These are phyloP conservation scores for Macropis europaea DNA, from an alignment of 2,888 invertebrate genomes.

Conservation along the genomic window DNA sequence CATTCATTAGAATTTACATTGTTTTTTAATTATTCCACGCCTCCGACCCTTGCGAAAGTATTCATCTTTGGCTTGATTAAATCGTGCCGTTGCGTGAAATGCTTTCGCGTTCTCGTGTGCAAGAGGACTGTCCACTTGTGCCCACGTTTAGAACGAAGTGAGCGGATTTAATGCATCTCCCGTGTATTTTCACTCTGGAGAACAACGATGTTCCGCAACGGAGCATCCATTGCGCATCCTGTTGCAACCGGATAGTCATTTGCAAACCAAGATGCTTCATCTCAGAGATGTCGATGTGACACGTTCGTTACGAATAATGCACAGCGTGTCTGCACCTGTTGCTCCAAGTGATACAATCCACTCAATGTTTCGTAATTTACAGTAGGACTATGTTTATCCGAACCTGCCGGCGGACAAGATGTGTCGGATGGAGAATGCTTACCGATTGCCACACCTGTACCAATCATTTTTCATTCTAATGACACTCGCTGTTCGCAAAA, in stretches of 20 bases:
- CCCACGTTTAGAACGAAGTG: slow-evolving; percentile 8
- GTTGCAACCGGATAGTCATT: slow-evolving; percentile 20
- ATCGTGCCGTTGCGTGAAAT: slow-evolving; percentile 2
- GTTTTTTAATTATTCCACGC: background rate
- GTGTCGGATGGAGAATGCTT: no score
- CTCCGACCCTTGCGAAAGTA: background rate
- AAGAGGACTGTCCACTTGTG: slow-evolving; percentile 14
- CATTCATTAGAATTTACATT: background rate
- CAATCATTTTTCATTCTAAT: no score
- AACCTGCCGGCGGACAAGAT: no score
- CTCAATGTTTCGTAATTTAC: background rate
- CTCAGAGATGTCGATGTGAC: background rate
- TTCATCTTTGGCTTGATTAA: slow-evolving; percentile 9
- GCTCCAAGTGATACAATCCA: background rate
- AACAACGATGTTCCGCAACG: slow-evolving; percentile 18
- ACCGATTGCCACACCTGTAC: no score
- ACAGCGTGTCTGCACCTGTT: slow-evolving; percentile 2
- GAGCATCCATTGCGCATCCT: slow-evolving; percentile 14
- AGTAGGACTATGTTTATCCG: no score
- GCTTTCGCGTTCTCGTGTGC: slow-evolving; percentile 1
- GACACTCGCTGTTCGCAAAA: no score
- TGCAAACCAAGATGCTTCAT: slow-evolving; percentile 12
- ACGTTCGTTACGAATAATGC: slow-evolving; percentile 1
- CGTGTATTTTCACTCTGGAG: slow-evolving; percentile 11
- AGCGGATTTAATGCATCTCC: slow-evolving; percentile 7